Conservation (phyloP, 2,797 vertebrate species). For the Chaunax sp. region DNA sequence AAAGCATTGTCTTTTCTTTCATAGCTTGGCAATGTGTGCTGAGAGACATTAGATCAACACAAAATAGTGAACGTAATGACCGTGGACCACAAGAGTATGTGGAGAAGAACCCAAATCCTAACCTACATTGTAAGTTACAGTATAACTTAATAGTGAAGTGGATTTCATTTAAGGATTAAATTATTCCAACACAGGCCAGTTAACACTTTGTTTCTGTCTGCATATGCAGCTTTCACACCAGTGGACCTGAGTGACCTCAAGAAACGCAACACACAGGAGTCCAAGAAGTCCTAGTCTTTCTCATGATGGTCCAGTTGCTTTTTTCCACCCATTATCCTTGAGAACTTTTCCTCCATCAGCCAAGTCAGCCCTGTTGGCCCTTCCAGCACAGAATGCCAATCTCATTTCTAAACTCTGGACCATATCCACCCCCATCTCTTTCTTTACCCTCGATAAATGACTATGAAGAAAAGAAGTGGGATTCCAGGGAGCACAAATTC, state of each 20-base stretch:
- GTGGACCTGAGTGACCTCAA: constrained; percentile 96
- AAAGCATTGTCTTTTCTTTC: constrained; percentile 25
- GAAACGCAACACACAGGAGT: constrained; percentile 93
- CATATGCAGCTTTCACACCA: constrained; percentile 91
- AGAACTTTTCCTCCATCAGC: constrained; percentile 80
- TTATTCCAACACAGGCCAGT: background rate
- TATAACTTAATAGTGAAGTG: background rate
- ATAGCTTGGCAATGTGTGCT: constrained; percentile 97
- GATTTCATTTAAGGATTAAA: background rate
- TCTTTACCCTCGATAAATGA: constrained; percentile 50
- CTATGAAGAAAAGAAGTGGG: constrained; percentile 64
- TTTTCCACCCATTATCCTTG: constrained; percentile 67
- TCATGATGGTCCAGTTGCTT: constrained; percentile 49
- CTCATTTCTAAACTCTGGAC: constrained; percentile 73
- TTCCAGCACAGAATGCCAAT: constrained; percentile 69
- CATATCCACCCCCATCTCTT: constrained; percentile 46
- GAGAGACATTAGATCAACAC: constrained; percentile 91
- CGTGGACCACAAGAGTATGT: constrained; percentile 97
- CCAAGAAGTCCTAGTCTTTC: constrained; percentile 94
- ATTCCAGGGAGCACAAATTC: constrained; percentile 63
- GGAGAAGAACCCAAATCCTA: constrained; percentile 96
- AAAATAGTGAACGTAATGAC: constrained; percentile 91
- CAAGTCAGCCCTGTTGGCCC: constrained; percentile 75
- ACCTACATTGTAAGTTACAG: constrained; percentile 90
- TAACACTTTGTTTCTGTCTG: constrained; percentile 26